phyloP scores from a whole-genome alignment of 1,140 invertebrate genomes.

The Hypsibius dujardini region DNA sequence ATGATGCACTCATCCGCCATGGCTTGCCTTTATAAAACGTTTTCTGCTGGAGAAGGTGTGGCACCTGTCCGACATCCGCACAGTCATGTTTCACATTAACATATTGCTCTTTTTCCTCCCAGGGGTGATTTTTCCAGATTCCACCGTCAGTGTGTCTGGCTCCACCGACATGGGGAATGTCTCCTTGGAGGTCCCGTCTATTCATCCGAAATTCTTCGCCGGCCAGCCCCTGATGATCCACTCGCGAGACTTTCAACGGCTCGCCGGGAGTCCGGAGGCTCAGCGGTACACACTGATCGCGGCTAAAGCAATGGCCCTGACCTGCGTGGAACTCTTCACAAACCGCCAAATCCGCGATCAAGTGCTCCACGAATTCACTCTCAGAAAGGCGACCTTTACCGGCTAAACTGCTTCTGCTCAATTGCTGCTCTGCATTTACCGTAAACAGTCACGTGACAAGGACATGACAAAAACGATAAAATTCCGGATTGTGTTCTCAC shows the following conservation, averaged over 20 bases:
- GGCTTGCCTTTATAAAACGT: background rate
- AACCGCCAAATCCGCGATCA: background rate
- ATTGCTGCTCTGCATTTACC: no score
- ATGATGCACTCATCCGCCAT: background rate
- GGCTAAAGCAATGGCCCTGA: conserved; percentile 29
- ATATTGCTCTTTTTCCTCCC: no score
- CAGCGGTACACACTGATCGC: conserved; percentile 26
- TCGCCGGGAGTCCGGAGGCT: conserved; percentile 26
- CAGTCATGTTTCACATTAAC: no score
- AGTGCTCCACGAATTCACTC: background rate
- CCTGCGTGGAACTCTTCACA: conserved; percentile 24
- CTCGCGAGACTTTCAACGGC: conserved; percentile 28
- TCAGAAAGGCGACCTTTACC: no score
- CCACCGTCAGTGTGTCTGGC: conserved; percentile 18
- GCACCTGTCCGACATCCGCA: no score
- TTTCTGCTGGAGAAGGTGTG: background rate
- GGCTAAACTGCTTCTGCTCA: no score
- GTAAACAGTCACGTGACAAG: no score
- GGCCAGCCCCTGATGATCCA: conserved; percentile 28
- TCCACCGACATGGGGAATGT: conserved; percentile 33
- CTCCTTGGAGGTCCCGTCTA: conserved; percentile 30
- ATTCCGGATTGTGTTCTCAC: no score
- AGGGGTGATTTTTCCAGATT: no score
- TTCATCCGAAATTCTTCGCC: conserved; percentile 32
- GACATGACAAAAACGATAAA: no score